Conservation (phyloP, 37 sponge, comb jelly and placozoan species). For the Aplysina aerophoba region DNA sequence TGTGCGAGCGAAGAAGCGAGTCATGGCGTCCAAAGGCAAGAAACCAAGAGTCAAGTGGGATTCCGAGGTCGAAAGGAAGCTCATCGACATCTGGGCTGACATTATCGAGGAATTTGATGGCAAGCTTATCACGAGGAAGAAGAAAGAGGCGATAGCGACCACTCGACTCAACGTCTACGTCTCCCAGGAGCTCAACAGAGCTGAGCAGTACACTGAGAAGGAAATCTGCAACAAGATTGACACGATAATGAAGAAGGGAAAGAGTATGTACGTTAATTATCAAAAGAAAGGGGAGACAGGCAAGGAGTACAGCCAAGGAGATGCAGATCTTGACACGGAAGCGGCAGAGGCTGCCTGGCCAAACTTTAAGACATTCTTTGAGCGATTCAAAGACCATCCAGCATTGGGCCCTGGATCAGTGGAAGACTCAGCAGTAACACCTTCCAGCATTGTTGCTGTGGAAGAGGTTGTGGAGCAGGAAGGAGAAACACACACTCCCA, state of each 20-base stretch:
- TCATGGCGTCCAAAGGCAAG: not conserved
- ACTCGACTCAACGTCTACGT: not conserved
- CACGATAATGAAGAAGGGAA: not conserved
- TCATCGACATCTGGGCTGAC: slow-evolving; percentile 16
- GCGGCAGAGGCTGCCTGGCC: not conserved
- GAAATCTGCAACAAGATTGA: not conserved
- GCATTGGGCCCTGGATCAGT: not conserved
- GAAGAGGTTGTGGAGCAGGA: not conserved
- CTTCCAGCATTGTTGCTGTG: not conserved
- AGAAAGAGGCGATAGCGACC: not conserved
- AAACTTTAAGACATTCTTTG: not conserved
- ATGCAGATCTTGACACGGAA: not conserved
- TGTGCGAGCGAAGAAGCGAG: not conserved
- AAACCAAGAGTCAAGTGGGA: not conserved
- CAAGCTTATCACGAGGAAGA: not conserved
- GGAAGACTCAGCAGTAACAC: not conserved
- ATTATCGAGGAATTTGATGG: not conserved
- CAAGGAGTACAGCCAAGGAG: not conserved
- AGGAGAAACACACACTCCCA: not conserved
- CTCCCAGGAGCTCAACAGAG: not conserved
- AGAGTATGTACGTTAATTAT: not conserved
- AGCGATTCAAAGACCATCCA: slow-evolving; percentile 18
- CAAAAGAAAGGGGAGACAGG: slow-evolving; percentile 6
- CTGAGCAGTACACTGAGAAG: not conserved
- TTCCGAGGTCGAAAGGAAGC: not conserved